A percentile compares a stretch with the other conserved stretches of the same genome.
Conservation (phyloP, 2,113 vertebrate genomes). For the Notothenia coriiceps region DNA sequence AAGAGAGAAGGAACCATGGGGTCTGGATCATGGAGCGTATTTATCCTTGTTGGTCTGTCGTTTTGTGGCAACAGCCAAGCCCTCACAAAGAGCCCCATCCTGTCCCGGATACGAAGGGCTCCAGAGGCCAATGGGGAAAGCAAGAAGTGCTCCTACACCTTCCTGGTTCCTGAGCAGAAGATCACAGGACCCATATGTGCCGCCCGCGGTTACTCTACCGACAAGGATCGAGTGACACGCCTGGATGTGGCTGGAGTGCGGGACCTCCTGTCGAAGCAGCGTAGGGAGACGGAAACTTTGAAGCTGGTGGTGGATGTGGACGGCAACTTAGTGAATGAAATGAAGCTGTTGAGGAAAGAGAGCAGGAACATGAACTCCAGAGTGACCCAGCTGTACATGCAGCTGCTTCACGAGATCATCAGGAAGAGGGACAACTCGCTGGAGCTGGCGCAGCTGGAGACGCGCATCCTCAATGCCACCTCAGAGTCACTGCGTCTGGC, state of each 20-base stretch:
- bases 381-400: conserved; percentile 99
- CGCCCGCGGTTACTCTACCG: conserved; percentile 82
- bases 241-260: conserved; percentile 94
- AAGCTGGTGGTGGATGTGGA: conserved; percentile 96
- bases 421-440: conserved; percentile 96
- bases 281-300: conserved; percentile 92
- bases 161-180: conserved; percentile 97
- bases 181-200: conserved; percentile 98
- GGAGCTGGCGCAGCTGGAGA: conserved; percentile 95
- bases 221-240: conserved; percentile 91
- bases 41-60: conserved; percentile 69
- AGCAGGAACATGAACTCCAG: conserved; percentile 99
- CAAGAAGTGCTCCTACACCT: conserved; percentile 96
- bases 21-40: conserved; percentile 71
- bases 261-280: conserved; percentile 93
- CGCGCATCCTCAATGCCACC: conserved; percentile 94
- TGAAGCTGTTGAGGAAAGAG: conserved; percentile 96
- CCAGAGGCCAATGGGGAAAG: conserved; percentile 80
- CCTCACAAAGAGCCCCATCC: conserved; percentile 63
- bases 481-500: conserved; percentile 92
- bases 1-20: conserved; percentile 67
- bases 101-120: conserved; percentile 85
- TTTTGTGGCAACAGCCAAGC: conserved; percentile 66
- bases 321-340: conserved; percentile 96
- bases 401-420: conserved; percentile 97